Evolutionary conservation across 1,140 invertebrate species (phyloP).

Genomic region (Gonioctena quinquepunctata): DNA sequence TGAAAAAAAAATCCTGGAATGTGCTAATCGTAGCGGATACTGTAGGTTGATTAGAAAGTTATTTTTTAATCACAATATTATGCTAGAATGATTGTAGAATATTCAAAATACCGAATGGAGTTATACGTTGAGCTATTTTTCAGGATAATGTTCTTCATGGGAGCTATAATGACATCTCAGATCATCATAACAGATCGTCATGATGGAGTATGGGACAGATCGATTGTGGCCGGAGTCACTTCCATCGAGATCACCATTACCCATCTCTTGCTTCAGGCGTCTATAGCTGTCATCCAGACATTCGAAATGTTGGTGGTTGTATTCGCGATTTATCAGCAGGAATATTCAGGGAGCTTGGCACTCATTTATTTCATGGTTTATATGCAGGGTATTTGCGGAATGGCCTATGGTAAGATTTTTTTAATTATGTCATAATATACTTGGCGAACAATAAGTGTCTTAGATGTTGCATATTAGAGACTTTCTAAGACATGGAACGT

Average conservation of each 20-base stretch:
- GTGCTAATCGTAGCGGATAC: too few relatives aligned
- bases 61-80: too few relatives aligned
- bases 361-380: slow-evolving; percentile 32
- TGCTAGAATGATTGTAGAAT: too few relatives aligned
- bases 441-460: not conserved
- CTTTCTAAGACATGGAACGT: too few relatives aligned
- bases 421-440: too few relatives aligned
- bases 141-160: slow-evolving; percentile 79
- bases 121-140: too few relatives aligned
- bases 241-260: slow-evolving; percentile 65
- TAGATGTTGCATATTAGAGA: not conserved
- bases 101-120: too few relatives aligned
- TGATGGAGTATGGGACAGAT: slow-evolving; percentile 79
- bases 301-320: slow-evolving; percentile 61
- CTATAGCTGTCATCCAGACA: slow-evolving; percentile 67
- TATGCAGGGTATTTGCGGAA: slow-evolving; percentile 59
- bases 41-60: too few relatives aligned
- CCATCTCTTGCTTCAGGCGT: slow-evolving; percentile 75
- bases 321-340: slow-evolving; percentile 56
- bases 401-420: slow-evolving; percentile 57
- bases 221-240: slow-evolving; percentile 71
- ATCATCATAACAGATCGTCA: slow-evolving; percentile 80
- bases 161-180: slow-evolving; percentile 76
- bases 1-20: too few relatives aligned
- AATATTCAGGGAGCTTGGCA: slow-evolving; percentile 54